Percentiles rank a stretch among this genome's conserved stretches.
These are phyloP conservation scores for Vulpes vulpes DNA, from an alignment of 2,113 vertebrate genomes.

Conservation along the genomic window DNA sequence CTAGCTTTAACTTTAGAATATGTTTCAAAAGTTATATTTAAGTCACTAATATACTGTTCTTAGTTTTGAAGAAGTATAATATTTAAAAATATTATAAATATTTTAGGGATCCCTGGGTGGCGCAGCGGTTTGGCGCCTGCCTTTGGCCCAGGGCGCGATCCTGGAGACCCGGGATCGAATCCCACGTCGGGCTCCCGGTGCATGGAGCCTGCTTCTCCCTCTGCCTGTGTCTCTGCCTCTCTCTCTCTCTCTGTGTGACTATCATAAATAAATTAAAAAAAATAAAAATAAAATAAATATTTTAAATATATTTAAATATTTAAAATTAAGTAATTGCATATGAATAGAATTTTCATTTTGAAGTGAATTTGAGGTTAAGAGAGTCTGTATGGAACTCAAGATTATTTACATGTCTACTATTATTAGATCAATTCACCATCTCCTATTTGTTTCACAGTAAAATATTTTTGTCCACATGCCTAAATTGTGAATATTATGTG, in stretches of 20 bases:
- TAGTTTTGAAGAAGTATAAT: neutral
- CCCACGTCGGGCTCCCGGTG: no score
- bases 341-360: conserved; percentile 8
- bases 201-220: no score
- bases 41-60: neutral
- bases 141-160: no score
- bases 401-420: conserved; percentile 33
- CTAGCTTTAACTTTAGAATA: neutral
- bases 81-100: no score
- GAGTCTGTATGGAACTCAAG: neutral
- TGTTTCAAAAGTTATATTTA: conserved; percentile 26
- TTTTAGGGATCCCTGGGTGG: no score
- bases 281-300: no score
- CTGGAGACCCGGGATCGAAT: no score
- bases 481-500: conserved; percentile 16
- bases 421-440: neutral
- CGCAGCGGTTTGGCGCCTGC: no score
- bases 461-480: neutral
- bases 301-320: neutral
- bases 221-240: no score
- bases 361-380: conserved; percentile 1
- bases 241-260: no score
- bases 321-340: conserved; percentile 18
- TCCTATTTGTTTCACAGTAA: conserved; percentile 18
- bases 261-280: no score